These are phyloP conservation scores for Episyrphus balteatus DNA, from an alignment of 1,140 invertebrate genomes.

Conservation along the genomic window DNA sequence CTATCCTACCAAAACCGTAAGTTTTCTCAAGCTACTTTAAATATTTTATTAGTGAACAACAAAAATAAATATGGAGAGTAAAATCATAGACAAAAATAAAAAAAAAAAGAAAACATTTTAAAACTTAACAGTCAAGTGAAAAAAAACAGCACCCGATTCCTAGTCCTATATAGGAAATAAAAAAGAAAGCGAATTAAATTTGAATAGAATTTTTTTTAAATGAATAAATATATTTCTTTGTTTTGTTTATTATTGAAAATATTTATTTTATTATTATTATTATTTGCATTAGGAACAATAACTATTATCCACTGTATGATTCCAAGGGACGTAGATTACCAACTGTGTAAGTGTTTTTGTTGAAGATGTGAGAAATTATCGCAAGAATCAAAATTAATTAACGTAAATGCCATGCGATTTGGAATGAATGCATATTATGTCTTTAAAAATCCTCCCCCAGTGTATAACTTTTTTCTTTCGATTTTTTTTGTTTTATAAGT, in stretches of 20 bases:
- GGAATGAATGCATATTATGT: too few relatives aligned
- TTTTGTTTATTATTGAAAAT: background rate
- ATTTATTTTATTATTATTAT: background rate
- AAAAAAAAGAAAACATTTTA: too few relatives aligned
- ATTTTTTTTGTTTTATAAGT: too few relatives aligned
- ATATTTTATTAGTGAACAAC: constrained; percentile 1
- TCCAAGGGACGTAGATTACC: constrained; percentile 35
- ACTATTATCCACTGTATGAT: constrained; percentile 36
- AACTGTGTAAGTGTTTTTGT: constrained; percentile 23
- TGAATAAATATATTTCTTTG: too few relatives aligned
- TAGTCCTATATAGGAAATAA: background rate
- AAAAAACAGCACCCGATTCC: too few relatives aligned
- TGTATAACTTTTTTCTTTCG: too few relatives aligned
- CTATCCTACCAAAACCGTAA: constrained; percentile 53
- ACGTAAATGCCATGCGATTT: too few relatives aligned
- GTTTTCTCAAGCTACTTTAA: constrained; percentile 15
- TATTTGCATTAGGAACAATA: constrained; percentile 19
- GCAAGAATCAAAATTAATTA: too few relatives aligned
- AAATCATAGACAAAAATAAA: constrained; percentile 1
- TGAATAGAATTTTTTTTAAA: too few relatives aligned
- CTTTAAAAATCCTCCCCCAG: too few relatives aligned
- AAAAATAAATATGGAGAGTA: constrained; percentile 3
- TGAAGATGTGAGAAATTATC: too few relatives aligned
- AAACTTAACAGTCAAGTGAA: too few relatives aligned
- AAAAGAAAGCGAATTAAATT: constrained; percentile 1